Evolutionary conservation across 2,113 vertebrate genomes (phyloP).

Genomic region (Pogonocichla stellata): DNA sequence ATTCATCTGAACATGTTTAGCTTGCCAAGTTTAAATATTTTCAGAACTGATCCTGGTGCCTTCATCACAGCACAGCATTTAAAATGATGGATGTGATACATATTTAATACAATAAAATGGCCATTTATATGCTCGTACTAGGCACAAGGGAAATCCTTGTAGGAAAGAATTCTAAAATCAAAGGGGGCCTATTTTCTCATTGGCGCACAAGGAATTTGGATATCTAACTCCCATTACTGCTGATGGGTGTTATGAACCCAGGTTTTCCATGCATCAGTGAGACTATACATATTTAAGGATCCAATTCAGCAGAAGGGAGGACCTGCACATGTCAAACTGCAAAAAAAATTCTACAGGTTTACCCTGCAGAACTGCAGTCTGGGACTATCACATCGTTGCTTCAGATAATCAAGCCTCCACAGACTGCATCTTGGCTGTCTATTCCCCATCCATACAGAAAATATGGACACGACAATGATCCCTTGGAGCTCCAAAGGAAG

Average conservation of each 20-base stretch:
- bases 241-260: constrained; percentile 43
- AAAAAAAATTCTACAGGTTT: background rate
- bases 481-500: background rate
- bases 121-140: constrained; percentile 78
- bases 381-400: background rate
- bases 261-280: constrained; percentile 10
- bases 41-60: constrained; percentile 69
- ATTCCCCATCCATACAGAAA: background rate
- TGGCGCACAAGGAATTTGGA: constrained; percentile 58
- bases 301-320: background rate
- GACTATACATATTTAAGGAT: background rate
- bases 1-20: constrained; percentile 70
- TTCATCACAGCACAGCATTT: constrained; percentile 77
- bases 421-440: background rate
- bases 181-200: constrained; percentile 61
- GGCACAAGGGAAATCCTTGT: constrained; percentile 76
- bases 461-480: background rate
- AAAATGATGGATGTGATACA: constrained; percentile 81
- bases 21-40: constrained; percentile 81
- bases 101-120: constrained; percentile 82
- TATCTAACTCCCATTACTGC: constrained; percentile 49
- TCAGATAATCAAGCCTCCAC: background rate
- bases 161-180: constrained; percentile 73
- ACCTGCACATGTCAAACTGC: background rate
- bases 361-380: background rate